These are phyloP conservation scores for Sigmodon hispidus DNA, from an alignment of 2,113 vertebrate genomes.

Conservation along the genomic window DNA sequence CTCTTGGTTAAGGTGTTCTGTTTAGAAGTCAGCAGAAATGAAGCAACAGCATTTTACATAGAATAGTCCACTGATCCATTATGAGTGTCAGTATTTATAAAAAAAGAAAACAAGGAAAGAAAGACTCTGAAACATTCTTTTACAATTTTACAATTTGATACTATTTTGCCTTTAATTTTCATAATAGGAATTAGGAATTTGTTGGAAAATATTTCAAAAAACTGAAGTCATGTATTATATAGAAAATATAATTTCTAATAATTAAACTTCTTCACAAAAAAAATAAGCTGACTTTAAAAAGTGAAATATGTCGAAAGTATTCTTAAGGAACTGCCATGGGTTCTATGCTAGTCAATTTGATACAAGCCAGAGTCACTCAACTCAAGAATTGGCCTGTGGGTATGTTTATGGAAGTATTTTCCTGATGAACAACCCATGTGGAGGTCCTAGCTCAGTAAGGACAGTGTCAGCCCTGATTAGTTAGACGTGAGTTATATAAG, in stretches of 20 bases:
- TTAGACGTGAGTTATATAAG: neutral
- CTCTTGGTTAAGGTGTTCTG: constrained; percentile 53
- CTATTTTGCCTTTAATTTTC: constrained; percentile 16
- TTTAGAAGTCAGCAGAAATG: constrained; percentile 60
- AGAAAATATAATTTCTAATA: neutral
- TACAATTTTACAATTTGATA: neutral
- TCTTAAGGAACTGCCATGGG: neutral
- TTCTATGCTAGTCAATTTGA: neutral
- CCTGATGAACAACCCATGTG: neutral
- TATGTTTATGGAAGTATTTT: neutral
- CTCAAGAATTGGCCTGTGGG: neutral
- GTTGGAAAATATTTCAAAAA: constrained; percentile 46
- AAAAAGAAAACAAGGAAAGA: neutral
- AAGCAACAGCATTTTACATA: constrained; percentile 1
- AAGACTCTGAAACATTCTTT: neutral
- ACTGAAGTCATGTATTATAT: neutral
- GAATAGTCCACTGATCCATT: neutral
- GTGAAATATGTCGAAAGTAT: constrained; percentile 11
- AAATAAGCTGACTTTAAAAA: neutral
- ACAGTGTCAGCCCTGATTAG: neutral
- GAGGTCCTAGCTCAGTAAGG: neutral
- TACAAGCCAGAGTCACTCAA: neutral
- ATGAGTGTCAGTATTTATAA: neutral
- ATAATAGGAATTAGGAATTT: constrained; percentile 9
- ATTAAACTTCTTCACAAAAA: constrained; percentile 23